A percentile compares a stretch with the other conserved stretches of the same genome.
These are phyloP conservation scores for Podiceps cristatus DNA, from an alignment of 2,113 vertebrate genomes.

Conservation along the genomic window DNA sequence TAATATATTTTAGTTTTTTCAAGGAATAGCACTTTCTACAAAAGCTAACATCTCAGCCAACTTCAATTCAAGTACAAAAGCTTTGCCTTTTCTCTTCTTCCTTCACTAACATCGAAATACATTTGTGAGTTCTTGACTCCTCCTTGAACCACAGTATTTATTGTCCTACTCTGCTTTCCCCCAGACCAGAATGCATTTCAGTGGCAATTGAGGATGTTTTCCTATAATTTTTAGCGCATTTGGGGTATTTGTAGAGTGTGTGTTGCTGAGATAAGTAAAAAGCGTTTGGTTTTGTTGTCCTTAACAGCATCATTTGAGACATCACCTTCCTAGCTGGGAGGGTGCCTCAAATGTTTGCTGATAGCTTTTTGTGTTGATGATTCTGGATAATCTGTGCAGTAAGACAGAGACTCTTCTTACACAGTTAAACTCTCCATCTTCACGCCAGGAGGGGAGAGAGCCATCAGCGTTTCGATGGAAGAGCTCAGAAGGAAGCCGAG, in stretches of 20 bases:
- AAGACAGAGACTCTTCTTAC: neutral
- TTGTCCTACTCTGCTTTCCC: constrained; percentile 25
- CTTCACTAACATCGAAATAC: neutral
- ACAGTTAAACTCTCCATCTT: neutral
- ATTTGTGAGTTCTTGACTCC: constrained; percentile 30
- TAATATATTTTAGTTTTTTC: neutral
- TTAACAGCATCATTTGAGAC: constrained; percentile 6
- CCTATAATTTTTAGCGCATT: constrained; percentile 32
- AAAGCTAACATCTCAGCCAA: neutral
- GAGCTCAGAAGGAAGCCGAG: neutral
- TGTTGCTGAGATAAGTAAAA: constrained; percentile 33
- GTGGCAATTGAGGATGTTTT: neutral
- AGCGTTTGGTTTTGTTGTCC: constrained; percentile 21
- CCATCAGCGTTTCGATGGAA: neutral
- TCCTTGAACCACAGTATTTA: constrained; percentile 21
- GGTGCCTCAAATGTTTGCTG: constrained; percentile 2
- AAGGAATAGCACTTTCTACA: neutral
- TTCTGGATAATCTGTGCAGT: neutral
- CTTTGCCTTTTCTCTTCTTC: neutral
- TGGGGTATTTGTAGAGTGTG: neutral
- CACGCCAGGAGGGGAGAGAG: neutral
- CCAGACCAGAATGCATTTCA: neutral
- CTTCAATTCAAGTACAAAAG: constrained; percentile 2
- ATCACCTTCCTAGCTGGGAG: neutral
- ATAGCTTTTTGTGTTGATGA: neutral